Base-by-base conservation (phyloP, 2,888 invertebrate genomes). In the Andrena bicolor region DNA sequence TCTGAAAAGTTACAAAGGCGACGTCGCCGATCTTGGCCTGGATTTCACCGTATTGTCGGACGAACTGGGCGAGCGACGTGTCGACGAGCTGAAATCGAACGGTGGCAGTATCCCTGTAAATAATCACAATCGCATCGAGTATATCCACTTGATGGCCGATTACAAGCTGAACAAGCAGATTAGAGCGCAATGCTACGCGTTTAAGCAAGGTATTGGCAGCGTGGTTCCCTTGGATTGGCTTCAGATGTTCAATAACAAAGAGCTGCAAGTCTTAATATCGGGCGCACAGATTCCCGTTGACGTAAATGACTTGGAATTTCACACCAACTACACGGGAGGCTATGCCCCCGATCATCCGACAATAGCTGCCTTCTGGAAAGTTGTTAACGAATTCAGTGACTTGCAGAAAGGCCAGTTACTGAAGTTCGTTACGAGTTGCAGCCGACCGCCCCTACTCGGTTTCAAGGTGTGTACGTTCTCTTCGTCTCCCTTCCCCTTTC, bases 381-480 rank as follows among this genome's bases (percentile, higher is more conserved):
- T 98, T 53, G 96, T 99, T 8, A 95, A 96, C 74, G 95, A 95
- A 63, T 98, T 99, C 93, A 96, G 96, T 70, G 98, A 98, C 93
- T 95, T 96, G 72, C 98, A 99, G 94, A 96, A 97, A 83, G 95
- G 98, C 80, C 97, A 98, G 92, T 95, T 99, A 71, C 95, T 99
- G 8, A 99, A 99, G 94, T 99, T 99, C 94, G 99, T 99, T 58
- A 99, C 99, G 2, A 99, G 99, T 93, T 99, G 99, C 93, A 99
- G 99, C 0, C 95, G 99, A 79, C 99, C 99, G 3, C 99, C 99
- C 0, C 95, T 99, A 32, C 95, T 99, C 56, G 99, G 99, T 2
- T 99, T 99, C 92, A 99, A 98, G 96, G 99, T 98, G 10, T 20
- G 49, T 13, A 13, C 10, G 26, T 56, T 10, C 5, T 2, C 8